Percentiles rank a stretch among this genome's conserved stretches.
phyloP scores from a whole-genome alignment of 1,140 invertebrate species.

The Heliconius congener region DNA sequence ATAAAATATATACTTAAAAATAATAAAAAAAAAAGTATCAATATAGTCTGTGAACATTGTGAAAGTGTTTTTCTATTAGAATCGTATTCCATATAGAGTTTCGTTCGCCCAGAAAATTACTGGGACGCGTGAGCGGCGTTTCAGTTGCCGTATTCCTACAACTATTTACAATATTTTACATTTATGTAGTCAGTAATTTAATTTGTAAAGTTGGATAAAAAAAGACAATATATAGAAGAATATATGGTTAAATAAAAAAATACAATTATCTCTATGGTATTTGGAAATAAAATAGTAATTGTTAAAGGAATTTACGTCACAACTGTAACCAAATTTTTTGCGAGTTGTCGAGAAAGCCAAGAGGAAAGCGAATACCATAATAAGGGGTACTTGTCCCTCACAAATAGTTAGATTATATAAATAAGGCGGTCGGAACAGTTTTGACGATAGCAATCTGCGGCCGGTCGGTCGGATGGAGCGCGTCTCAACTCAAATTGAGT shows the following conservation, averaged over 20 bases:
- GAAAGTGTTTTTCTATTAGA: constrained; percentile 60
- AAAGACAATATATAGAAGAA: neutral
- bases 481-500: constrained; percentile 68
- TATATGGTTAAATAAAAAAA: neutral
- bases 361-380: constrained; percentile 58
- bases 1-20: neutral
- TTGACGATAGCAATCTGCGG: constrained; percentile 72
- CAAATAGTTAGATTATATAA: constrained; percentile 81
- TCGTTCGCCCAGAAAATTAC: constrained; percentile 71
- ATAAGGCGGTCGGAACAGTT: constrained; percentile 74
- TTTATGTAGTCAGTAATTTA: neutral
- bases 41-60: constrained; percentile 44
- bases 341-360: constrained; percentile 22
- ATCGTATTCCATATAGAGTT: constrained; percentile 73
- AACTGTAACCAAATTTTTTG: constrained; percentile 13
- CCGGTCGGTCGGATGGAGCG: constrained; percentile 46
- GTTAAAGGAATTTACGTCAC: neutral
- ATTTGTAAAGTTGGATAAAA: neutral
- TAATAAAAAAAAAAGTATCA: neutral
- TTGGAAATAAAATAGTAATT: neutral
- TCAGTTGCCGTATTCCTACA: constrained; percentile 36
- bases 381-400: constrained; percentile 74
- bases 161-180: constrained; percentile 33
- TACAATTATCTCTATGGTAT: neutral
- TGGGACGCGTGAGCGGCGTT: constrained; percentile 52